Percentiles rank a stretch among this genome's conserved stretches.
Conservation (phyloP, 2,888 invertebrate genomes). For the Esperia sulphurella region DNA sequence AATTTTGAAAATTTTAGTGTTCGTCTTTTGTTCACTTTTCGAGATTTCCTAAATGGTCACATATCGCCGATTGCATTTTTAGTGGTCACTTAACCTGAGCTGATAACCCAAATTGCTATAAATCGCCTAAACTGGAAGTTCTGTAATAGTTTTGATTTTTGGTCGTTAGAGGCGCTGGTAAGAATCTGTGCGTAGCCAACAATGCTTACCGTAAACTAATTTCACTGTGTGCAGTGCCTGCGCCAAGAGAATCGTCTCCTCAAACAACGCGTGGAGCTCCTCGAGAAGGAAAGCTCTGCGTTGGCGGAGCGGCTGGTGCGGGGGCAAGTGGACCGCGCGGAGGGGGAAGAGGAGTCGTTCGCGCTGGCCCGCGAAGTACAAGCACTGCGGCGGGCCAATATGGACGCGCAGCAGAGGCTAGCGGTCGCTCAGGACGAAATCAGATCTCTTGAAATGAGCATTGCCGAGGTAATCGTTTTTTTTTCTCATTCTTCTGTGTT, state of each 20-base stretch:
- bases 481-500: too few relatives aligned
- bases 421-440: constrained; percentile 95
- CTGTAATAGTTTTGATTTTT: too few relatives aligned
- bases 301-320: constrained; percentile 95
- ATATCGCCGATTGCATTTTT: too few relatives aligned
- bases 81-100: too few relatives aligned
- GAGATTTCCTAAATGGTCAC: too few relatives aligned
- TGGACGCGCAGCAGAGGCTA: constrained; percentile 92
- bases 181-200: too few relatives aligned
- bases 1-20: too few relatives aligned
- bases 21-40: too few relatives aligned
- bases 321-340: constrained; percentile 96
- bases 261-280: constrained; percentile 95
- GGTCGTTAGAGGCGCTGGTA: too few relatives aligned
- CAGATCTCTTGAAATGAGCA: constrained; percentile 87
- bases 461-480: constrained; percentile 67
- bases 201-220: too few relatives aligned
- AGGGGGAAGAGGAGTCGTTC: constrained; percentile 94
- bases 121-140: too few relatives aligned
- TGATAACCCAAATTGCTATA: too few relatives aligned
- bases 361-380: constrained; percentile 93
- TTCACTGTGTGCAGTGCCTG: constrained; percentile 62
- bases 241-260: constrained; percentile 97
- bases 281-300: constrained; percentile 96
- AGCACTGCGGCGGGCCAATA: constrained; percentile 90